Evolutionary conservation across 2,797 vertebrate species (phyloP).

Genomic region (Heterohyrax brucei): DNA sequence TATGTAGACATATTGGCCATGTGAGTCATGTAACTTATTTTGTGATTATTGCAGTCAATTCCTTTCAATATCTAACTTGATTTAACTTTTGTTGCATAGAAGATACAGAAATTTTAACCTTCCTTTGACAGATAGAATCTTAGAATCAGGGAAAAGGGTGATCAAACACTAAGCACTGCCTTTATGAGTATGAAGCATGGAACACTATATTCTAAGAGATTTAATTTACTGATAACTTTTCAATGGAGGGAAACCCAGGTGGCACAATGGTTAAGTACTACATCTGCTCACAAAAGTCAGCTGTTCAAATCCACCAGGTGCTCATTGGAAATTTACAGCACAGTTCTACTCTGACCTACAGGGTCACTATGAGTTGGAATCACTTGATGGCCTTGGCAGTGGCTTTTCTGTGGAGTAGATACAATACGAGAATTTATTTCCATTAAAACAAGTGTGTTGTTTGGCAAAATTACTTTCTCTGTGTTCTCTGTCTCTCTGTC

Average conservation of each 20-base stretch:
- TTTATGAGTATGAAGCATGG: not conserved
- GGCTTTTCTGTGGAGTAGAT: not conserved
- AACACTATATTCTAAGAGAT: not conserved
- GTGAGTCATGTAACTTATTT: not conserved
- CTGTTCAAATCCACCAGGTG: too few relatives aligned
- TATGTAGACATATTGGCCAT: not conserved
- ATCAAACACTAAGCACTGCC: not conserved
- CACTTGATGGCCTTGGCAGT: too few relatives aligned
- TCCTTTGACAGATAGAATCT: not conserved
- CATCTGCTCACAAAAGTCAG: too few relatives aligned
- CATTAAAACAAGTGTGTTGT: not conserved
- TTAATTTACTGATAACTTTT: not conserved
- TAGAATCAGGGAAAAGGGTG: not conserved
- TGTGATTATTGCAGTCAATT: not conserved
- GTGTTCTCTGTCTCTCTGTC: not conserved
- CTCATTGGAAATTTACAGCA: too few relatives aligned
- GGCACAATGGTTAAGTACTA: too few relatives aligned
- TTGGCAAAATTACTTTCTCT: not conserved
- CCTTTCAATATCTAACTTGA: not conserved
- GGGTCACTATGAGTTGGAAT: too few relatives aligned
- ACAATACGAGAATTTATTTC: slow-evolving; percentile 30
- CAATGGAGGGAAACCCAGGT: too few relatives aligned
- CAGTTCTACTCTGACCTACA: too few relatives aligned
- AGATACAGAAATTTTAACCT: not conserved
- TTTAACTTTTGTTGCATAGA: slow-evolving; percentile 9